Base-by-base conservation (phyloP, 1,140 invertebrate species). In the Drosophila novamexicana region DNA sequence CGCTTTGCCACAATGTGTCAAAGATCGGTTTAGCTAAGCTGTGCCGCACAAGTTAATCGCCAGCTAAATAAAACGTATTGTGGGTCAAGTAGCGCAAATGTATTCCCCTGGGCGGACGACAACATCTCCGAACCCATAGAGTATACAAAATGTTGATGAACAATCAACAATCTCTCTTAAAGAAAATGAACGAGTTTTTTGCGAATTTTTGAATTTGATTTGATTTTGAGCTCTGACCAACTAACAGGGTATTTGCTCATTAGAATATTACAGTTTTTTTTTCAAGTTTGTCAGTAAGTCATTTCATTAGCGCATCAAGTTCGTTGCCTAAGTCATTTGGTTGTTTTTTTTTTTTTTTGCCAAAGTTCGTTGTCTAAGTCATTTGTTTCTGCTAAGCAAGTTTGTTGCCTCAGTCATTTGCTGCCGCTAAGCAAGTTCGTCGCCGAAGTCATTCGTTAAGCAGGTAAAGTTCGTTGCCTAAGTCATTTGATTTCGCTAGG, bases 361-460 rank as follows among this genome's bases (percentile, higher is more conserved):
- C 1, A 1, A 52, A 65, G 64, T 50, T 66, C 6, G 32, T 50
- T 16, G 36, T 3, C 22, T 18, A 54, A 62, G 22, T 29, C 4
- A 29, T 29, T 29, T 29, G 3, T 14, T 14, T 14, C 14, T 14
- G 14, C 14, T 14, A 14, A 14, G 14, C 14, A 14, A 14, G 67
- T 63, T 69, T 34, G 58, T 54, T 54, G 32, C 34, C 49, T 39
- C 63, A 69, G 67, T 69, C 67, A 39, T 67, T 63, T 40, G 22
- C 14, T 44, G n/a, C 12, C 7, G 37, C 12, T 50, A 14, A 10
- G 18, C 53, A 37, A 50, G 64, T 58, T 67, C 8, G 64, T 58
- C 37, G 40, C 39, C 16, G 29, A 56, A 66, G 63, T 66, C 52
- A 45, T 49, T 71, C 4, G 14, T 16, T 6, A 14, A 29, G 22